Evolutionary conservation across 64 coral and sea anemone genomes (phyloP), one percentile per base, ranked within the genome.

Genomic region (Catalaphyllia jardinei): DNA sequence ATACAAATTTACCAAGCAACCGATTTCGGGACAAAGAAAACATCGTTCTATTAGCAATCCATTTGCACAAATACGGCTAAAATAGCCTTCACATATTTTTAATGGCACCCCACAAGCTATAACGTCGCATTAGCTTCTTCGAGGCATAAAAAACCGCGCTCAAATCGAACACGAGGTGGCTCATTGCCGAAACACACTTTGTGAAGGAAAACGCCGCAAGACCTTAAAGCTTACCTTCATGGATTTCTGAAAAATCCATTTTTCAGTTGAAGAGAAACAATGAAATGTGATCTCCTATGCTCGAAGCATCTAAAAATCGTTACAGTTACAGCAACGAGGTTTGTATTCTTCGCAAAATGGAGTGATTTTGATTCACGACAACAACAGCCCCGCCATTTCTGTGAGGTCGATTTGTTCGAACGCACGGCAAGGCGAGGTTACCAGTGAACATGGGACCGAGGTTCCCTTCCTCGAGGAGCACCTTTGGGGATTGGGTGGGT

Each of bases 211-310:
- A 59, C 13, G 25, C 10, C 63, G 29, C 9, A 16, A 31, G 27
- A 72, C 19, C 22, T 57, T 72, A 25, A 11, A 79, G 35, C 57
- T 71, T 92, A 92, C 90, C 90, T 92, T 92, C 90, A 75, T 86
- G 82, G 60, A 92, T 92, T 78, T 92, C 90, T 67, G 90, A 87
- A 87, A 92, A 92, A 87, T 92, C 90, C 90, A 92, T 92, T 11
- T 33, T 85, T 24, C 42, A 71, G 31, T 42, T 85, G 20, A 12
- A 15, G 25, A 65, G 25, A n/a, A n/a, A 71, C 6, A 20, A 69
- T 39, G 14, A 38, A 42, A 11, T n/a, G 49, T 71, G 6, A 6
- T 29, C 35, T 27, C 4, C 16, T 85, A 71, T 28, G 24, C 33
- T 51, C 22, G 4, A 51, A 35, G 24, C 81, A 85, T 85, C 33